Evolutionary conservation across 1,140 invertebrate species (phyloP).

Genomic region (Planococcus citri): DNA sequence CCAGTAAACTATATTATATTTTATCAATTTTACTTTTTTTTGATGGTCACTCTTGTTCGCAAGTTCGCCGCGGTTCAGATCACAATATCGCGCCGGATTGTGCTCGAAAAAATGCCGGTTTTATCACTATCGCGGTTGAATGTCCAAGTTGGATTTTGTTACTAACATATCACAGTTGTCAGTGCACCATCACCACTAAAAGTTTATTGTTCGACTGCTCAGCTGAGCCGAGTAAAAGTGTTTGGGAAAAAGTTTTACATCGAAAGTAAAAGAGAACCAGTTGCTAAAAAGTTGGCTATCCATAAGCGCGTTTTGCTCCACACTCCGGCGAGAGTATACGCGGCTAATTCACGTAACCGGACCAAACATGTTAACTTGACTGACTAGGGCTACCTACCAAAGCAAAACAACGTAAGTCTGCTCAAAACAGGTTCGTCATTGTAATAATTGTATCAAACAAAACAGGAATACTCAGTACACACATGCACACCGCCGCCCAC

Average conservation of each 20-base stretch:
- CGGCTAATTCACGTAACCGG: not conserved
- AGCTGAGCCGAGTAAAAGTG: too few relatives aligned
- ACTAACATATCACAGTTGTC: too few relatives aligned
- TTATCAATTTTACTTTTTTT: not conserved
- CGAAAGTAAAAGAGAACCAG: not conserved
- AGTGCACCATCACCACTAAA: too few relatives aligned
- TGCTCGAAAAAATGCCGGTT: too few relatives aligned
- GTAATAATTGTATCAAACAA: slow-evolving; percentile 20
- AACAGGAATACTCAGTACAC: slow-evolving; percentile 13
- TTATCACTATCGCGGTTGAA: too few relatives aligned
- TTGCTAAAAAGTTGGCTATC: not conserved
- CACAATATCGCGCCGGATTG: too few relatives aligned
- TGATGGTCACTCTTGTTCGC: too few relatives aligned
- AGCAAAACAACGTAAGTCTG: slow-evolving; percentile 9
- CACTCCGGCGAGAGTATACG: not conserved
- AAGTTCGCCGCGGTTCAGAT: too few relatives aligned
- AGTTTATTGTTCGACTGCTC: too few relatives aligned
- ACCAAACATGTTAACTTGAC: slow-evolving; percentile 18
- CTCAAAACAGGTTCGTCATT: slow-evolving; percentile 19
- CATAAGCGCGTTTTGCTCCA: not conserved
- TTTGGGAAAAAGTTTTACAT: too few relatives aligned
- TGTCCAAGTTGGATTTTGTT: too few relatives aligned
- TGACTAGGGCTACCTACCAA: slow-evolving; percentile 10
- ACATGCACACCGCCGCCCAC: slow-evolving; percentile 10
- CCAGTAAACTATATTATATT: not conserved